These are phyloP conservation scores for Calosoma granatense DNA, from an alignment of 1,140 invertebrate genomes.

Conservation along the genomic window DNA sequence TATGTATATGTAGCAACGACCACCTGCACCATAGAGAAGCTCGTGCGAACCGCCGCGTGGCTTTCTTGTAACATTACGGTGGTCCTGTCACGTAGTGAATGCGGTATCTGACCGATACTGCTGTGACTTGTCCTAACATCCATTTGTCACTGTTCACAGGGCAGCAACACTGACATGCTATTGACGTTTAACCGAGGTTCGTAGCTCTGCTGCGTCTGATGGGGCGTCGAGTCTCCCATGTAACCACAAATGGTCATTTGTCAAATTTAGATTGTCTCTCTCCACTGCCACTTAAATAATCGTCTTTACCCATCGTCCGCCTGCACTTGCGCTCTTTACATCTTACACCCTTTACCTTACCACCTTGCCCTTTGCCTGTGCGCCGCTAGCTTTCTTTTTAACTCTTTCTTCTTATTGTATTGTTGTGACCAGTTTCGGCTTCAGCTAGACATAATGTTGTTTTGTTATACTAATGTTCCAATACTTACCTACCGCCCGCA, in stretches of 20 bases:
- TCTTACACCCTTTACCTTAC: background rate
- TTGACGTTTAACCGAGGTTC: background rate
- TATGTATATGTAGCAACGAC: too few species aligned
- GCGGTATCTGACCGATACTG: background rate
- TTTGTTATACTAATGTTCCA: too few species aligned
- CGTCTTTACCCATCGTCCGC: background rate
- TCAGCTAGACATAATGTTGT: too few species aligned
- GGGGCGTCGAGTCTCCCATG: background rate
- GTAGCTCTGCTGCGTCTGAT: background rate
- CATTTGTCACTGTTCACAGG: background rate
- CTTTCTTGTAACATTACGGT: background rate
- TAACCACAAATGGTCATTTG: background rate
- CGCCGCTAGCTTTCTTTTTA: too few species aligned
- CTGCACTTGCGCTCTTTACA: background rate
- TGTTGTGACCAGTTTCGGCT: too few species aligned
- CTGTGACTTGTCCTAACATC: constrained; percentile 6
- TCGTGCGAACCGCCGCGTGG: background rate
- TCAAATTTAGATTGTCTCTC: background rate
- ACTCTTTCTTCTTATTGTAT: too few species aligned
- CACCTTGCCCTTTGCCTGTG: too few species aligned
- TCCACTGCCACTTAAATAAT: too few species aligned
- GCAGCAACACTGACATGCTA: background rate
- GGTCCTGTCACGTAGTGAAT: background rate
- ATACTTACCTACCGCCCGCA: too few species aligned
- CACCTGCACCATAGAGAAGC: too few species aligned